Conservation (phyloP, 1,140 invertebrate genomes). For the Trichogramma pretiosum region DNA sequence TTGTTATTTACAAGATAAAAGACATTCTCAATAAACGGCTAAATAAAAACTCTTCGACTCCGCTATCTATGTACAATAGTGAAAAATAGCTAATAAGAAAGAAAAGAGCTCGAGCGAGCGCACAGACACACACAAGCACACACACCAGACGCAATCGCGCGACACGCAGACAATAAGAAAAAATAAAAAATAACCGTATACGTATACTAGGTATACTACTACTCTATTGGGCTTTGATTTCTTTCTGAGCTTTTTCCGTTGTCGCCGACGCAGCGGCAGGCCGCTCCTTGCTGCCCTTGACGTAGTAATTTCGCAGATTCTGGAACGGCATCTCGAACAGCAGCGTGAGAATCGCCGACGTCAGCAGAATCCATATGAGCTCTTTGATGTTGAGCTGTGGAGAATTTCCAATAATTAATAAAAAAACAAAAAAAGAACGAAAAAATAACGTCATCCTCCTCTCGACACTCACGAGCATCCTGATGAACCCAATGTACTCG, state of each 20-base stretch:
- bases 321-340: slow-evolving; percentile 61
- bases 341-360: slow-evolving; percentile 53
- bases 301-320: slow-evolving; percentile 51
- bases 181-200: no score
- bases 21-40: no score
- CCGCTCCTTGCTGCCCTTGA: slow-evolving; percentile 24
- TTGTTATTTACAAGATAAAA: no score
- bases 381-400: slow-evolving; percentile 53
- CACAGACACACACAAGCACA: no score
- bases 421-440: slow-evolving; percentile 19
- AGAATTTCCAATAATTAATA: no score
- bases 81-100: no score
- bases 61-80: no score
- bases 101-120: no score
- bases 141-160: no score
- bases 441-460: background rate
- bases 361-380: slow-evolving; percentile 46
- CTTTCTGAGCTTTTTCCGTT: slow-evolving; percentile 14
- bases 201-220: no score
- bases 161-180: no score
- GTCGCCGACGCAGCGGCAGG: background rate
- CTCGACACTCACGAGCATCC: slow-evolving; percentile 44
- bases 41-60: no score
- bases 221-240: slow-evolving; percentile 29
- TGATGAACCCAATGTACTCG: slow-evolving; percentile 48